phyloP scores from a whole-genome alignment of 2,113 vertebrate genomes.

The Gnathonemus echidnorhynchus region DNA sequence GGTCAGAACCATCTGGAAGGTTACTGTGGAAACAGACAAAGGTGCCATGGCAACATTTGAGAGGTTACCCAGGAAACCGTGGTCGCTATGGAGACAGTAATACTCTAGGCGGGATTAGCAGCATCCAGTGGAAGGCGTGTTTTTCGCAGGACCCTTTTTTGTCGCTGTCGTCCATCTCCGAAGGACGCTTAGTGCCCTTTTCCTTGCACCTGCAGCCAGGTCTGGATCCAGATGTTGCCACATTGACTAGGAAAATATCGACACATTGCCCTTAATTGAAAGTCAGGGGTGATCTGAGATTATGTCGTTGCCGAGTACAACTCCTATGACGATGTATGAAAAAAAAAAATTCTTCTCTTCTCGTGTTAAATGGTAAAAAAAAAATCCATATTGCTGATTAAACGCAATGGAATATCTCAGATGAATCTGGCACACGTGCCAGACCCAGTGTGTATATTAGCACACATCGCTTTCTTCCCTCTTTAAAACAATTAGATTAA shows the following conservation, averaged over 20 bases:
- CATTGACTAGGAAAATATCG: neutral
- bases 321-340: neutral
- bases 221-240: neutral
- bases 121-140: slow-evolving; percentile 76
- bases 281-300: slow-evolving; percentile 1
- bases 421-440: slow-evolving; percentile 2
- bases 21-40: slow-evolving; percentile 72
- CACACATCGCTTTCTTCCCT: neutral
- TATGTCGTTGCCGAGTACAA: slow-evolving; percentile 19
- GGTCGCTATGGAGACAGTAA: slow-evolving; percentile 88
- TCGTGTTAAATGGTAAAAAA: neutral
- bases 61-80: slow-evolving; percentile 89
- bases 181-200: neutral
- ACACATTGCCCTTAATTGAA: neutral
- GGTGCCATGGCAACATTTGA: slow-evolving; percentile 89
- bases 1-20: slow-evolving; percentile 78
- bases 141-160: slow-evolving; percentile 47
- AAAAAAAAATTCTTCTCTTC: neutral
- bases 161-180: slow-evolving; percentile 33
- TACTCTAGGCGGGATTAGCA: slow-evolving; percentile 77
- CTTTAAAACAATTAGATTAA: neutral
- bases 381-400: slow-evolving; percentile 7
- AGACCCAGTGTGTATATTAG: neutral
- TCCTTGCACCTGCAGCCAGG: neutral
- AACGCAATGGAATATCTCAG: slow-evolving; percentile 6